phyloP scores from a whole-genome alignment of 2,113 vertebrate genomes.

The Sturnus vulgaris region DNA sequence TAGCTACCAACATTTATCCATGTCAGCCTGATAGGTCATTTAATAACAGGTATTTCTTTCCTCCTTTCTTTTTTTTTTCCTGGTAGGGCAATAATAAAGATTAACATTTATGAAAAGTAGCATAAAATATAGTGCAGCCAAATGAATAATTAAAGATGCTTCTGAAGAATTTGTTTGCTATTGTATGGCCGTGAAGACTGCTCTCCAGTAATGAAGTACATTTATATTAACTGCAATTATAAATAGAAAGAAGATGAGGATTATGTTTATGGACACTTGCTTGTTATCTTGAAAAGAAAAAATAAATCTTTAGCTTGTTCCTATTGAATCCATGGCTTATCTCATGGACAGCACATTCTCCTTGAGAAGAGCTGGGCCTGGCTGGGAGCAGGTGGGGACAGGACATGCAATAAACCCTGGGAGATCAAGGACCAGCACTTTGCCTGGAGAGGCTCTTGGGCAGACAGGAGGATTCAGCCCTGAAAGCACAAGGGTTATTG shows the following conservation, averaged over 20 bases:
- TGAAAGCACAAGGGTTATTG: slow-evolving; percentile 6
- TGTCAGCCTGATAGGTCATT: slow-evolving; percentile 73
- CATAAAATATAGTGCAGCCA: slow-evolving; percentile 71
- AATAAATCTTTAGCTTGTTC: neutral
- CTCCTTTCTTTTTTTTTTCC: neutral
- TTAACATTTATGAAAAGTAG: slow-evolving; percentile 80
- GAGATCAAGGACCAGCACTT: slow-evolving; percentile 10
- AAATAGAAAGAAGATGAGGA: slow-evolving; percentile 48
- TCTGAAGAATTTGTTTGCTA: slow-evolving; percentile 74
- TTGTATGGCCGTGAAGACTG: slow-evolving; percentile 50
- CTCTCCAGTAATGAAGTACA: slow-evolving; percentile 61
- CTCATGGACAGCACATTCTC: neutral
- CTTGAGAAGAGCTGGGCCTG: neutral
- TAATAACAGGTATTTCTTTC: slow-evolving; percentile 76
- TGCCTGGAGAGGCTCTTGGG: neutral
- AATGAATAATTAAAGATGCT: slow-evolving; percentile 81
- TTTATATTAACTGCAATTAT: slow-evolving; percentile 69
- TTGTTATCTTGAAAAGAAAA: slow-evolving; percentile 27
- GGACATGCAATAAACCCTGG: neutral
- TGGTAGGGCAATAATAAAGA: slow-evolving; percentile 75
- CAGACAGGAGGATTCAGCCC: slow-evolving; percentile 11
- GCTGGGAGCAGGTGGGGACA: neutral
- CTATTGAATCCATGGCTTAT: neutral
- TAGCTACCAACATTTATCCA: slow-evolving; percentile 70
- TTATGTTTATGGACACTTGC: slow-evolving; percentile 54